Conservation (phyloP, 2,113 vertebrate genomes). For the Chaetura pelagica region DNA sequence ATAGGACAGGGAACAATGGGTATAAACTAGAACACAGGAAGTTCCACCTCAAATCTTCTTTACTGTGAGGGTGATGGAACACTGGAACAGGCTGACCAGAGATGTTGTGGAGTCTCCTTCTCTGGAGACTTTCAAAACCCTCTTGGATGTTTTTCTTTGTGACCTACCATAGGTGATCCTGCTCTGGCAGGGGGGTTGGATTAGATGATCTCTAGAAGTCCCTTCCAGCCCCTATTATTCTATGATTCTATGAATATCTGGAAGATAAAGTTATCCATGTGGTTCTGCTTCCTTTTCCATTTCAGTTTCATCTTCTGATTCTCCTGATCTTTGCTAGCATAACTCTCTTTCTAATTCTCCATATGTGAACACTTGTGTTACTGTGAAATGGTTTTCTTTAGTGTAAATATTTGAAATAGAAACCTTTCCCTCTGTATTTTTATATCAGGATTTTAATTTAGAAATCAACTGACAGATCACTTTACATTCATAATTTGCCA, state of each 20-base stretch:
- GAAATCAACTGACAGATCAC: not conserved
- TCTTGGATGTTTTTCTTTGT: too few relatives aligned
- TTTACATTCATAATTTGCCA: not conserved
- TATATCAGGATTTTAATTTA: not conserved
- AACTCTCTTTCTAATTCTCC: not conserved
- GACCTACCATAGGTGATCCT: too few relatives aligned
- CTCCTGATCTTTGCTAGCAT: not conserved
- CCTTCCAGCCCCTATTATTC: too few relatives aligned
- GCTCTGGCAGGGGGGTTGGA: too few relatives aligned
- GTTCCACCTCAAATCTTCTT: too few relatives aligned
- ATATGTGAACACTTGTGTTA: not conserved
- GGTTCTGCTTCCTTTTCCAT: not conserved
- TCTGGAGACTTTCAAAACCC: too few relatives aligned
- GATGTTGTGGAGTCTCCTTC: too few relatives aligned
- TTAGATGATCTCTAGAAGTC: too few relatives aligned
- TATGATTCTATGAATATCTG: not conserved
- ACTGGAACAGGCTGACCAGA: too few relatives aligned
- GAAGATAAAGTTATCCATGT: not conserved
- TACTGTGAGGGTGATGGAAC: too few relatives aligned
- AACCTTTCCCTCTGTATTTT: not conserved
- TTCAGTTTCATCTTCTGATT: not conserved
- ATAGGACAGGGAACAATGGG: too few relatives aligned
- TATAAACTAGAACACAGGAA: too few relatives aligned
- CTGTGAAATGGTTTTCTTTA: not conserved
- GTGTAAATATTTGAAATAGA: constrained; percentile 11